Evolutionary conservation across 2,888 invertebrate species (phyloP).

Genomic region (Idaea biselata): DNA sequence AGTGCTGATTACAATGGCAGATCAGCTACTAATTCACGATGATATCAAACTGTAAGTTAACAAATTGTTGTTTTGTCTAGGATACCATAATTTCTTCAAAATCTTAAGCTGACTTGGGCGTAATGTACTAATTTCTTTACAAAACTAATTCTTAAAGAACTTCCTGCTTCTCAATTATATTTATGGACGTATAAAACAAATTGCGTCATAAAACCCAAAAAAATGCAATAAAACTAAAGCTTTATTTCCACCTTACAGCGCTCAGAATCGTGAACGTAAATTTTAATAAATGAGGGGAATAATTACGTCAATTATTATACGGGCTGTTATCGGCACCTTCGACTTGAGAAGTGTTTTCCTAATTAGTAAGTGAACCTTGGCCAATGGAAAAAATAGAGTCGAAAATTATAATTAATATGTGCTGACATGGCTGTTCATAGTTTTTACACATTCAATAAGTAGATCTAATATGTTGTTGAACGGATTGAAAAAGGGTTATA

Average conservation of each 20-base stretch:
- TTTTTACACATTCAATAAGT: no score
- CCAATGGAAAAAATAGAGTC: background rate
- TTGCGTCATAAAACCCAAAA: background rate
- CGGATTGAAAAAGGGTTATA: no score
- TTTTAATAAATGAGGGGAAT: background rate
- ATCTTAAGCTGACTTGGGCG: background rate
- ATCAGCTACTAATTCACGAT: constrained; percentile 86
- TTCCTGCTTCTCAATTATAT: background rate
- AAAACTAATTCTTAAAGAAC: background rate
- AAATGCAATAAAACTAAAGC: background rate
- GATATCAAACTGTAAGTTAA: constrained; percentile 86
- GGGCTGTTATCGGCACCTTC: constrained; percentile 14
- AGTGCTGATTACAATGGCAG: constrained; percentile 56
- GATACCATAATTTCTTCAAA: constrained; percentile 31
- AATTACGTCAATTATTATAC: background rate
- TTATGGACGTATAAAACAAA: background rate
- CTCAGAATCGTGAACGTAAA: background rate
- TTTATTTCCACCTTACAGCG: background rate
- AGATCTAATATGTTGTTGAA: no score
- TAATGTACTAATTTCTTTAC: background rate
- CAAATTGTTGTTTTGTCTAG: constrained; percentile 4
- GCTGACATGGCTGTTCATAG: no score
- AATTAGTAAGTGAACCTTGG: background rate
- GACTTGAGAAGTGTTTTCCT: background rate
- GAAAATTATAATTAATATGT: background rate